Evolutionary conservation across 2,888 invertebrate genomes (phyloP), one percentile per base, ranked within the genome.

Genomic region (Carabus problematicus): DNA sequence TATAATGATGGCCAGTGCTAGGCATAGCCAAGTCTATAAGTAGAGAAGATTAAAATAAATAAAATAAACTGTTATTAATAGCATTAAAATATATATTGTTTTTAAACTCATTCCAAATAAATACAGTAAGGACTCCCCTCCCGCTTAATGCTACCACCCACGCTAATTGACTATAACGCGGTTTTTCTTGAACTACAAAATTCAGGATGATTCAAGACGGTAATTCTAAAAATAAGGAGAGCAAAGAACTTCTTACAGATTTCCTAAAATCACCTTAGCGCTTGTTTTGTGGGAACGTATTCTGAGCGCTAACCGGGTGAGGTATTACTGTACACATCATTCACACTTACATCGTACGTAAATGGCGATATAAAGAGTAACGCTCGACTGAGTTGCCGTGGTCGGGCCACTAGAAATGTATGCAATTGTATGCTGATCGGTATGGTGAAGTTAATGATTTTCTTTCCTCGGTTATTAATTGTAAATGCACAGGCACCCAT

Each of bases 331-430:
- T 11, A 47, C 1, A 14, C n/a, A 14, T 29, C 11, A 63, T 16
- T 45, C 12, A 12, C 9, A 29, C 85, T 85, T 80, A 89, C 90
- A 76, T 88, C 87, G 19, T 84, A 81, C 6, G 89, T 88, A 75
- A 94, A 96, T 0, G 96, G 96, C 6, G 93, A 89, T 58, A 93
- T 87, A 76, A 96, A 96, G 8, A 95, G 82, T 71, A 95, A 83
- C 0, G 92, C 93, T 73, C 95, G 85, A 73, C 94, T 93, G 12
- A 95, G 84, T 77, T 93, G 92, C 72, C 88, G 85, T 0, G 95
- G 95, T 29, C 92, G 87, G 0, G 93, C 88, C 1, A 91, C 88
- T 72, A 96, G 83, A 77, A 95, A 91, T 0, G 91, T 86, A 76
- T 95, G 94, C 0, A 90, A 85, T 77, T 95, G 93, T 0, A 89